Conservation (phyloP, 1,140 invertebrate genomes). For the Protaetia brevitarsis region DNA sequence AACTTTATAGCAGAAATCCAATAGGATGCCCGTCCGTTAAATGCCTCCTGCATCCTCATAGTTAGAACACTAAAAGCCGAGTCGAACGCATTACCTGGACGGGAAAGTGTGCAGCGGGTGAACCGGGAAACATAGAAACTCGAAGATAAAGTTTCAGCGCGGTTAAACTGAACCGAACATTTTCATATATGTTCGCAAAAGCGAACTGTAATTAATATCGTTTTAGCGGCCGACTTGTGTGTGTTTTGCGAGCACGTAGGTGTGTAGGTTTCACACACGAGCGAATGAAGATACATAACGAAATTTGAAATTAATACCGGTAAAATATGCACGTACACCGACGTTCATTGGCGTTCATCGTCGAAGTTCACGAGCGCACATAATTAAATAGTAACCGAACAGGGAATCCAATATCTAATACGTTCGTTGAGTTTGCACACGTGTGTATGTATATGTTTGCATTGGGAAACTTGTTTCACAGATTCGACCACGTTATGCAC, state of each 20-base stretch:
- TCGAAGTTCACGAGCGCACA: background rate
- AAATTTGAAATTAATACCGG: background rate
- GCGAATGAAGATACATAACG: background rate
- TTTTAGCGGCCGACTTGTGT: background rate
- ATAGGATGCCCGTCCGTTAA: background rate
- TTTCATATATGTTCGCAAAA: background rate
- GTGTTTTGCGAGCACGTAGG: background rate
- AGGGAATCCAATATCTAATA: background rate
- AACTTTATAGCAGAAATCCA: background rate
- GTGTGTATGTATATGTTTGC: too few species aligned
- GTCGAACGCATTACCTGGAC: too few species aligned
- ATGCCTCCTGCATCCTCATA: background rate
- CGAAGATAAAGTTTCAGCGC: background rate
- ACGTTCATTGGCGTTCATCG: background rate
- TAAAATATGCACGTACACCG: background rate
- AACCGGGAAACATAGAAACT: background rate
- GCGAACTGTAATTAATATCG: background rate
- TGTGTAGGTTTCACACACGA: background rate
- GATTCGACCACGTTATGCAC: too few species aligned
- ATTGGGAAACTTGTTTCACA: too few species aligned
- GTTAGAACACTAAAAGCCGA: background rate
- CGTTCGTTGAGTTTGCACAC: too few species aligned
- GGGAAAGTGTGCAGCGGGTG: too few species aligned
- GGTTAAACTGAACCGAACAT: background rate
- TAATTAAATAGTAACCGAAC: background rate